A percentile compares a stretch with the other conserved stretches of the same genome.
These are phyloP conservation scores for Calliphora vicina DNA, from an alignment of 1,140 invertebrate genomes.

Conservation along the genomic window DNA sequence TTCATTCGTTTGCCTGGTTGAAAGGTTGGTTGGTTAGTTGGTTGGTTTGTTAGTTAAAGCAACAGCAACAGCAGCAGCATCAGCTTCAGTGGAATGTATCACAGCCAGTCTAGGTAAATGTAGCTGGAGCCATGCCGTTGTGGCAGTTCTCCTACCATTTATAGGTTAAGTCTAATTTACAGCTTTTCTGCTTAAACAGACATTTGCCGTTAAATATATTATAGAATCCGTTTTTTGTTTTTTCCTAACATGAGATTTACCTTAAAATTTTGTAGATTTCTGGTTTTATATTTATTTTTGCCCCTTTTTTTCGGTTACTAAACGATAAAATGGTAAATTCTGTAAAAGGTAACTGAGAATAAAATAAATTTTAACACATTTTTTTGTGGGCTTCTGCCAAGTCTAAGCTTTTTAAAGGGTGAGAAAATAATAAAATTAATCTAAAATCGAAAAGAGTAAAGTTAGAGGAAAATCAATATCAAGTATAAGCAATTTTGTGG, in stretches of 20 bases:
- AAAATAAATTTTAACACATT: neutral
- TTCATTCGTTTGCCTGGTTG: neutral
- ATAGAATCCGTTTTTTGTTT: neutral
- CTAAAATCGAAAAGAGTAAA: neutral
- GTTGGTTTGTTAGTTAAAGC: neutral
- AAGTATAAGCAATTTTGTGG: neutral
- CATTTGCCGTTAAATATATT: constrained; percentile 8
- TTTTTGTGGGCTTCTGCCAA: neutral
- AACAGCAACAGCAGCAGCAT: neutral
- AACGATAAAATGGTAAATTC: neutral
- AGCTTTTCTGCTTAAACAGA: constrained; percentile 30
- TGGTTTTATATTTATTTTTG: neutral
- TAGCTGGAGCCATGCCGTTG: neutral
- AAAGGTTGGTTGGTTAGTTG: neutral
- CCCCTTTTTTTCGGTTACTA: neutral
- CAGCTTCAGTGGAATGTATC: too few relatives aligned
- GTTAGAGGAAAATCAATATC: neutral
- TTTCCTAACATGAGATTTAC: neutral
- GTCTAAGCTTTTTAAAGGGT: neutral
- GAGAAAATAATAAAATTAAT: constrained; percentile 1
- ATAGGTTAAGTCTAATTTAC: constrained; percentile 30
- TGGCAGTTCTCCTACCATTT: neutral
- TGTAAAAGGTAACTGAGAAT: neutral
- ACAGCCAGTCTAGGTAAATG: too few relatives aligned
- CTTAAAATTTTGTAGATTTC: neutral